phyloP scores from a whole-genome alignment of 1,140 invertebrate genomes.

The Drosophila gunungcola region DNA sequence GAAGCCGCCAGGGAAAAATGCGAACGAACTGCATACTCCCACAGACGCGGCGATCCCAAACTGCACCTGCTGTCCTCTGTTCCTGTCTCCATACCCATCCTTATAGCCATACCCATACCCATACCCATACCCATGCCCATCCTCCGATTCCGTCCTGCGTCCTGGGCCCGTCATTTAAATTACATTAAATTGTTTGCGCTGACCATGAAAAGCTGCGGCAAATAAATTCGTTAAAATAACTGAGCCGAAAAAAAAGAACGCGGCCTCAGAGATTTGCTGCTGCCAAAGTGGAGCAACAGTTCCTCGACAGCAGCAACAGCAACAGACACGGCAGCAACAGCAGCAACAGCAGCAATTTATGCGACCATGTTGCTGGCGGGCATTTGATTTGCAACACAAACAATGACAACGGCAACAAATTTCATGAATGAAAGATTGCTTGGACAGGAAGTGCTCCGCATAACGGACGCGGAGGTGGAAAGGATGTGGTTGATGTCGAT shows the following conservation, averaged over 20 bases:
- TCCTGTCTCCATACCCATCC: constrained; percentile 27
- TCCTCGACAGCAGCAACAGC: constrained; percentile 47
- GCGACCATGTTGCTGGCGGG: constrained; percentile 69
- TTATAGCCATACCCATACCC: constrained; percentile 19
- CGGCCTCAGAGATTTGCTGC: constrained; percentile 63
- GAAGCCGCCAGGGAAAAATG: constrained; percentile 73
- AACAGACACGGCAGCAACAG: constrained; percentile 15
- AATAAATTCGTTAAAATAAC: constrained; percentile 84
- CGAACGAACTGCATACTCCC: constrained; percentile 77
- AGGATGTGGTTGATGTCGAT: constrained; percentile 70
- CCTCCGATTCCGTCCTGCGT: constrained; percentile 55
- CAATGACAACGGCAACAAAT: constrained; percentile 84
- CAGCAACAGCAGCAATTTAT: constrained; percentile 68
- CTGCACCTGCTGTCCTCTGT: constrained; percentile 58
- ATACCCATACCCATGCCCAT: constrained; percentile 15
- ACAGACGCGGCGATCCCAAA: constrained; percentile 45
- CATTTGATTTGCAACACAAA: constrained; percentile 84
- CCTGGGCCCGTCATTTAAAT: constrained; percentile 84
- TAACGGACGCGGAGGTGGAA: constrained; percentile 83
- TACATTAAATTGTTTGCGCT: constrained; percentile 84
- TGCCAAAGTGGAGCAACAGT: constrained; percentile 74
- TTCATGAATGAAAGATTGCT: constrained; percentile 83
- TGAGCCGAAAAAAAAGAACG: constrained; percentile 58
- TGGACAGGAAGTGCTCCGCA: constrained; percentile 82
- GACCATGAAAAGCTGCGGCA: constrained; percentile 80